A percentile compares a stretch with the other conserved stretches of the same genome.
Evolutionary conservation across 2,888 invertebrate genomes (phyloP).

Genomic region (Icerya purchasi): DNA sequence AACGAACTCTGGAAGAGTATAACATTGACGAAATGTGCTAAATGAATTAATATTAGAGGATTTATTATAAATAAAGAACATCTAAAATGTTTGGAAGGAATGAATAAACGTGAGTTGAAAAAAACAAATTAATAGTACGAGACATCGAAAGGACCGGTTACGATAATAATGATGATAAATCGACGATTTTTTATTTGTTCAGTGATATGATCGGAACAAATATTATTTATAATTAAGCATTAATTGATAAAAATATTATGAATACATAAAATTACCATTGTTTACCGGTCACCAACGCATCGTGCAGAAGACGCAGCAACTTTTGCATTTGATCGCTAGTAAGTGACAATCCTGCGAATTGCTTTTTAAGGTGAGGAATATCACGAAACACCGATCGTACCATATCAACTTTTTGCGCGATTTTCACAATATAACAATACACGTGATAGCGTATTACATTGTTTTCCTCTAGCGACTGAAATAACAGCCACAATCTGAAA

Average conservation of each 20-base stretch:
- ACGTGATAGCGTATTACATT: slow-evolving; percentile 76
- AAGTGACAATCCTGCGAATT: slow-evolving; percentile 56
- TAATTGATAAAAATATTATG: not conserved
- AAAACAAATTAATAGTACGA: too few relatives aligned
- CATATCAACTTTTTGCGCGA: slow-evolving; percentile 70
- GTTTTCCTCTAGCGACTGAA: slow-evolving; percentile 68
- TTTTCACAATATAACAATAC: slow-evolving; percentile 72
- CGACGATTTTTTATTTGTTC: too few relatives aligned
- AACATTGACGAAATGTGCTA: too few relatives aligned
- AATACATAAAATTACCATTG: slow-evolving; percentile 37
- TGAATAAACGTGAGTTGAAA: too few relatives aligned
- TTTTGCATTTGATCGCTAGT: slow-evolving; percentile 81
- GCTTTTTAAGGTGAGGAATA: slow-evolving; percentile 58
- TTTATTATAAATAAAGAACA: too few relatives aligned
- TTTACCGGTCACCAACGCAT: slow-evolving; percentile 65
- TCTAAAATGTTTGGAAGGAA: not conserved
- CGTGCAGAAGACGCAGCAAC: slow-evolving; percentile 66
- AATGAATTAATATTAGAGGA: too few relatives aligned
- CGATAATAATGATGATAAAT: not conserved
- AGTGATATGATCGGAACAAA: too few relatives aligned
- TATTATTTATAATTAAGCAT: too few relatives aligned
- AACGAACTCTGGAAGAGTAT: too few relatives aligned
- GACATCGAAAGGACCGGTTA: not conserved
- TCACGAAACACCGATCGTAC: slow-evolving; percentile 66
- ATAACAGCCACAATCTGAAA: slow-evolving; percentile 63